Evolutionary conservation across 2,797 vertebrate species (phyloP).

Genomic region (Natrix natrix): DNA sequence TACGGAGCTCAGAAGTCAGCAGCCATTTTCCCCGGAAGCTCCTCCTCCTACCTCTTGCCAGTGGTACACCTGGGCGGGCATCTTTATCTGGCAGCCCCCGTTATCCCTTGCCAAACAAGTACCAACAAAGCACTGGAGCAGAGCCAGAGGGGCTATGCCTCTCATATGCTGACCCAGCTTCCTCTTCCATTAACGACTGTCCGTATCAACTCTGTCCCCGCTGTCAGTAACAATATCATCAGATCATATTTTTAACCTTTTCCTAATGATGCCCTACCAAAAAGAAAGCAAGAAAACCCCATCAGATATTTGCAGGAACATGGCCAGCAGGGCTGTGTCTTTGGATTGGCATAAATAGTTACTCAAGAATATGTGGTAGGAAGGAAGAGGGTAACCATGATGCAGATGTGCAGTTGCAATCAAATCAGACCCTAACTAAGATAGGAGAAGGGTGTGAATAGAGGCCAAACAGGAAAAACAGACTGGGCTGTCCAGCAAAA

Average conservation of each 20-base stretch:
- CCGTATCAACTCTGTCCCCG: background rate
- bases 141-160: background rate
- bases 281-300: background rate
- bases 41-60: too few species aligned
- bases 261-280: background rate
- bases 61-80: background rate
- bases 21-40: too few species aligned
- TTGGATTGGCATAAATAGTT: background rate
- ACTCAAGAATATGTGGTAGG: background rate
- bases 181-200: background rate
- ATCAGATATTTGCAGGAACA: background rate
- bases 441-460: background rate
- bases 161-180: background rate
- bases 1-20: too few species aligned
- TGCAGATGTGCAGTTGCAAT: background rate
- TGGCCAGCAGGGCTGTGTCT: background rate
- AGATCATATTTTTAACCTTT: background rate
- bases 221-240: background rate
- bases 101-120: background rate
- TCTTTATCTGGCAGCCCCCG: background rate
- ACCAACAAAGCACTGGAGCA: background rate
- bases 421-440: background rate
- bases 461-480: background rate
- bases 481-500: background rate
- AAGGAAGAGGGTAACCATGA: background rate